phyloP scores from a whole-genome alignment of 2,797 vertebrate species.

The Cyprinodon diabolis region DNA sequence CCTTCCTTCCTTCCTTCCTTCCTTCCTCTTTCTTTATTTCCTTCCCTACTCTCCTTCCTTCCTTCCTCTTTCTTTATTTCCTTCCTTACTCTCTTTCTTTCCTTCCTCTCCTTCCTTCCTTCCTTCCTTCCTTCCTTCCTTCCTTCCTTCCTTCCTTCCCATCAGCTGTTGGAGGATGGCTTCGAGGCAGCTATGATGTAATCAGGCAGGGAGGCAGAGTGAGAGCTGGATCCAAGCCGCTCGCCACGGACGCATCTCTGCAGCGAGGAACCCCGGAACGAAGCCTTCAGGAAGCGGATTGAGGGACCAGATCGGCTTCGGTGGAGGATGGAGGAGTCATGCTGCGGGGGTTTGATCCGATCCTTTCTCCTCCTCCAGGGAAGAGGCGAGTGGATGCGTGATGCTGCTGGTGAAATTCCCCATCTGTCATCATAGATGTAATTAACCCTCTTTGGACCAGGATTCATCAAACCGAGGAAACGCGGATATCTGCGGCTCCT shows the following conservation, averaged over 20 bases:
- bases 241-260: conserved; percentile 53
- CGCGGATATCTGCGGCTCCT: conserved; percentile 43
- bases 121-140: too few relatives aligned
- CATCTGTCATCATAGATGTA: conserved; percentile 19
- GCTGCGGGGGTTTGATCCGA: conserved; percentile 21
- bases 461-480: conserved; percentile 38
- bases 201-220: conserved; percentile 59
- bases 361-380: neutral
- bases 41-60: too few relatives aligned
- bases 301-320: neutral
- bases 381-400: conserved; percentile 46
- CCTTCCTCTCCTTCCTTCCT: too few relatives aligned
- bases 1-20: too few relatives aligned
- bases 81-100: too few relatives aligned
- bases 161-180: conserved; percentile 67
- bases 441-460: conserved; percentile 33
- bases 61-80: too few relatives aligned
- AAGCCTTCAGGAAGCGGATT: neutral
- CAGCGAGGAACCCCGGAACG: neutral
- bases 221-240: conserved; percentile 18
- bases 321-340: conserved; percentile 23
- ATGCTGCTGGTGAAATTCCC: conserved; percentile 49
- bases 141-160: conserved; percentile 1
- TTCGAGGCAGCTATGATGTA: conserved; percentile 80
- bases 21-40: too few relatives aligned